A percentile compares a stretch with the other conserved stretches of the same genome.
Evolutionary conservation across 2,888 invertebrate genomes (phyloP).

Genomic region (Heterodera filipjevi): DNA sequence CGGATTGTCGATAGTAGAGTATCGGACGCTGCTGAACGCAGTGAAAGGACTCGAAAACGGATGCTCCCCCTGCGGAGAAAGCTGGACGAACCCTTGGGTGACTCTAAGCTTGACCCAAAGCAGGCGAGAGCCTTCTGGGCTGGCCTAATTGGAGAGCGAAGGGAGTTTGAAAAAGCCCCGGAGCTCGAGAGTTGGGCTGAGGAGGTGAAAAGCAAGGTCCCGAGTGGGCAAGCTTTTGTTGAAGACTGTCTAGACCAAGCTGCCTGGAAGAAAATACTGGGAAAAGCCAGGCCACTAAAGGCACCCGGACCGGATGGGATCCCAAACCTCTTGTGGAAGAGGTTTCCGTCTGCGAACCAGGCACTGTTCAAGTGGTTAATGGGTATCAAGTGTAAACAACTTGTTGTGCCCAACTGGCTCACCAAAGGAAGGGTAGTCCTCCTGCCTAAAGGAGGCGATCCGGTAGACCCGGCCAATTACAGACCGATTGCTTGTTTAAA

Average conservation of each 20-base stretch:
- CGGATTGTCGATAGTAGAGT: background rate
- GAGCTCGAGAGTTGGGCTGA: background rate
- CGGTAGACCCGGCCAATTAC: constrained; percentile 22
- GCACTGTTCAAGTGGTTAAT: no score
- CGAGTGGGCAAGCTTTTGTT: background rate
- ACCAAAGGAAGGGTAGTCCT: constrained; percentile 24
- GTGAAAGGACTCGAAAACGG: background rate
- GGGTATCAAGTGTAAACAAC: no score
- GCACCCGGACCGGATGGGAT: constrained; percentile 26
- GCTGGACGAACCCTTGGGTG: background rate
- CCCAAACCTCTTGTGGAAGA: constrained; percentile 19
- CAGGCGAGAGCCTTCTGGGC: background rate
- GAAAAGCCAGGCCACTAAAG: background rate
- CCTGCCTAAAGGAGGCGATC: constrained; percentile 25
- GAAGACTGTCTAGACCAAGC: background rate
- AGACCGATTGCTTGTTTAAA: constrained; percentile 28
- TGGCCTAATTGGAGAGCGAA: background rate
- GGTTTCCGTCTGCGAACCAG: no score
- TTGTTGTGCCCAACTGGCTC: background rate
- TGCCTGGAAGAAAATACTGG: background rate
- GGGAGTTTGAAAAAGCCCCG: background rate
- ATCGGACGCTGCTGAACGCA: no score
- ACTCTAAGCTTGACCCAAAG: background rate
- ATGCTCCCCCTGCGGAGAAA: background rate
- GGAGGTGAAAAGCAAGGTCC: background rate